Base-by-base conservation (phyloP, 2,113 vertebrate species). In the Calidris pugnax region DNA sequence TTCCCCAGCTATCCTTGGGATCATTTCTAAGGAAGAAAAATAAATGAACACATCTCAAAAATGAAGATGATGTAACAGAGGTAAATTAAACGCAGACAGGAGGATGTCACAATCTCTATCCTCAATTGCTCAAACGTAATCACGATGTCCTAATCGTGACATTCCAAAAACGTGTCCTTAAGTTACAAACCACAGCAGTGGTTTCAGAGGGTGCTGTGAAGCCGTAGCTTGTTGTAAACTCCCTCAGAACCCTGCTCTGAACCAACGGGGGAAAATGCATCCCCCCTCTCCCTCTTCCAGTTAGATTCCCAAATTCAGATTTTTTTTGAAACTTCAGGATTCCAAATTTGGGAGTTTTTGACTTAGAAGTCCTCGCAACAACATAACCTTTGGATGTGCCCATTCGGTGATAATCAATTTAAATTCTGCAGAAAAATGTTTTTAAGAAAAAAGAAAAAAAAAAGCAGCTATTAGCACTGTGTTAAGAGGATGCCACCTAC, bases 401-500 rank as follows among this genome's bases (percentile, higher is more conserved):
- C 12, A 33, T 77, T 56, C 21, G 41, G 50, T 50, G n/a, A 77
- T 22, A 88, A 86, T 76, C 16, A 35, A 35, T 19, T 81, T 78
- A 75, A 95, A 83, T 43, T 79, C 67, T 50, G n/a, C 30, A 92
- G 35, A 71, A 95, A 81, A 87, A 76, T 14, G 20, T 6, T 53
- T 67, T 67, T 43, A 81, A 78, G 23, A n/a, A 71, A 39, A 39
- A 39, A 39, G 37, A 39, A 39, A 55, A 74, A 76, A 55, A 55
- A n/a, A 48, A 43, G 60, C 21, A 5, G 27, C 6, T 16, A 71
- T 39, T 50, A 96, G 67, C 97, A 96, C 33, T 72, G 89, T 95
- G 97, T 98, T 97, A 96, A 96, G 87, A 96, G 94, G 95, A 87
- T 97, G 98, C 98, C 98, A 98, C 97, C 98, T 98, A 90, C 97